These are phyloP conservation scores for Diplosoma virens DNA, from an alignment of 23 tunicate species.

Conservation along the genomic window DNA sequence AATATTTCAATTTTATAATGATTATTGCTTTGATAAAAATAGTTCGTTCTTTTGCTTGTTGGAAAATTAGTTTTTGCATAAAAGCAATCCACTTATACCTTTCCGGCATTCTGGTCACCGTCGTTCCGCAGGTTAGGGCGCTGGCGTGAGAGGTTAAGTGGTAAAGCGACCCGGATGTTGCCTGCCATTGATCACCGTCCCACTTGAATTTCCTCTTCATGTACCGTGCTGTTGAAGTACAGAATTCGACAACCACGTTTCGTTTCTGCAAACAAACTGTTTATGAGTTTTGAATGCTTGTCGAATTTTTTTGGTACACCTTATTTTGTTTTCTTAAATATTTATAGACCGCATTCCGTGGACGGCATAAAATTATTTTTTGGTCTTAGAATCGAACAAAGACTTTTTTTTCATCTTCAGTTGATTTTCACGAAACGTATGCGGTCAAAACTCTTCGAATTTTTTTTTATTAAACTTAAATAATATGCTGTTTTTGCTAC, in stretches of 20 bases:
- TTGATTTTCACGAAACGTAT: too few relatives aligned
- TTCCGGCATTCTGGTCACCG: background rate
- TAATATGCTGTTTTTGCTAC: too few relatives aligned
- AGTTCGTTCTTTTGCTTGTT: background rate
- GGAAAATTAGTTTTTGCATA: background rate
- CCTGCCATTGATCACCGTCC: slow-evolving; percentile 33
- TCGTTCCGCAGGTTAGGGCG: slow-evolving; percentile 15
- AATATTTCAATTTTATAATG: too few relatives aligned
- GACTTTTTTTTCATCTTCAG: too few relatives aligned
- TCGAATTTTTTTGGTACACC: background rate
- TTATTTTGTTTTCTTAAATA: too few relatives aligned
- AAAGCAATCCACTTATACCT: background rate
- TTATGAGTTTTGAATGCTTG: background rate
- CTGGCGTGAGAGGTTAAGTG: slow-evolving; percentile 34
- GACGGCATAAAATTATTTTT: too few relatives aligned
- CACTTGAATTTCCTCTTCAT: slow-evolving; percentile 13
- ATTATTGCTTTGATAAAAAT: too few relatives aligned
- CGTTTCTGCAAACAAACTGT: slow-evolving; percentile 14
- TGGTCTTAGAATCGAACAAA: too few relatives aligned
- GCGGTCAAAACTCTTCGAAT: too few relatives aligned
- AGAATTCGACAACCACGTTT: slow-evolving; percentile 2
- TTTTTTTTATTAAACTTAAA: too few relatives aligned
- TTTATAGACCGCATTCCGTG: too few relatives aligned
- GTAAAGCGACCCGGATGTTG: slow-evolving; percentile 43
- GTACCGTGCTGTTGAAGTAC: background rate